Evolutionary conservation across 2,888 invertebrate species (phyloP), one percentile per base, ranked within the genome.

Genomic region (Xestia ashworthii): DNA sequence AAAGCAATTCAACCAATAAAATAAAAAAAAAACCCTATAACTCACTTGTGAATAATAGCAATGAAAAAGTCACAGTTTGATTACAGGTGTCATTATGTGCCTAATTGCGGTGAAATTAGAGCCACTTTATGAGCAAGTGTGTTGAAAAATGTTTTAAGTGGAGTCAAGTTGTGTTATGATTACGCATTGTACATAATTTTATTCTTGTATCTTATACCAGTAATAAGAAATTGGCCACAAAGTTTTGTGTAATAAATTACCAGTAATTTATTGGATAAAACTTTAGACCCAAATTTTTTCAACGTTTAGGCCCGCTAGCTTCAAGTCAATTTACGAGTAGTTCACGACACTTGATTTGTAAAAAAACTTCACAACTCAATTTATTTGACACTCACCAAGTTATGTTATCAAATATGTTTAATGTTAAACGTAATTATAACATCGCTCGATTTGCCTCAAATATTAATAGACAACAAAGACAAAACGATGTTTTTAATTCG

Each of bases 71-170:
- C n/a, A n/a, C n/a, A n/a, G n/a, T n/a, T n/a, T n/a, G n/a, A n/a
- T n/a, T n/a, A n/a, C n/a, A n/a, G n/a, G n/a, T n/a, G n/a, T n/a
- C n/a, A n/a, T n/a, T n/a, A n/a, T n/a, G n/a, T n/a, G n/a, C n/a
- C n/a, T n/a, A n/a, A n/a, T n/a, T n/a, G n/a, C n/a, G n/a, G n/a
- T n/a, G n/a, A n/a, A n/a, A n/a, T n/a, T n/a, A n/a, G n/a, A n/a
- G n/a, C n/a, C n/a, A n/a, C n/a, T n/a, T n/a, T n/a, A n/a, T n/a
- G n/a, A n/a, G n/a, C n/a, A n/a, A n/a, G n/a, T n/a, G n/a, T n/a
- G n/a, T n/a, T n/a, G n/a, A n/a, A n/a, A 58, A 77, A 71, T 55
- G 14, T 41, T 55, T 50, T 41, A 76, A 58, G 44, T 5, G 5
- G 6, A 53, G 22, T 72, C 3, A 32, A 16, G 8, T 46, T 25